phyloP scores from a whole-genome alignment of 1,140 invertebrate genomes.

The Notospermus geniculatus region DNA sequence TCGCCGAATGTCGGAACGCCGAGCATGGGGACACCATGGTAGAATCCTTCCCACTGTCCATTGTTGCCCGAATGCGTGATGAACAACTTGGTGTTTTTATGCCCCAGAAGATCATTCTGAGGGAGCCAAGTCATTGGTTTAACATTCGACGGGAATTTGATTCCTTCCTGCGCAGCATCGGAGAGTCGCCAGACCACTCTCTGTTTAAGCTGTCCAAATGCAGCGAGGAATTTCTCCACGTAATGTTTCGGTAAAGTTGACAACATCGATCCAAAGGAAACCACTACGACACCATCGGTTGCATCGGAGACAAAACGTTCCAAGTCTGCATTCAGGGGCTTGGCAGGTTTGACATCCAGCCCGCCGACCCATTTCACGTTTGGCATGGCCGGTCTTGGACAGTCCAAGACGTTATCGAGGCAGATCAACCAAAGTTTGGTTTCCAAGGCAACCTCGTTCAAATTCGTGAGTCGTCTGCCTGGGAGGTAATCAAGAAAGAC shows the following conservation, averaged over 20 bases:
- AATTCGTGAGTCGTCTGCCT: background rate
- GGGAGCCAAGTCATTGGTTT: conserved; percentile 67
- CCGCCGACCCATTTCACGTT: conserved; percentile 1
- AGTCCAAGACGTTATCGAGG: background rate
- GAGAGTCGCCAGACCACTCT: background rate
- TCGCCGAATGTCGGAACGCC: conserved; percentile 39
- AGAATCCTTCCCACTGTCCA: conserved; percentile 28
- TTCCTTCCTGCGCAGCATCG: background rate
- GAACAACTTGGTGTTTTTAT: conserved; percentile 29
- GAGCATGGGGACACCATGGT: conserved; percentile 33
- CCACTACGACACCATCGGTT: background rate
- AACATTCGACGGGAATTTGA: too few species aligned
- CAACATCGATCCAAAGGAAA: background rate
- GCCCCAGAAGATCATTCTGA: conserved; percentile 56
- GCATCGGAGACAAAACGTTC: background rate
- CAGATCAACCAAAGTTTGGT: background rate
- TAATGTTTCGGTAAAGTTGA: background rate
- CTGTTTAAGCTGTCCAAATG: background rate
- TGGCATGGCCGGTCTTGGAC: background rate
- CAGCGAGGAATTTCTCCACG: background rate
- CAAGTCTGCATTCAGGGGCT: background rate
- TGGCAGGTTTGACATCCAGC: background rate
- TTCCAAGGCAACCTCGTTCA: background rate
- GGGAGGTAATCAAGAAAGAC: background rate
- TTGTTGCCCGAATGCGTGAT: conserved; percentile 39